Evolutionary conservation across 2,113 vertebrate genomes (phyloP), one percentile per base, ranked within the genome.

Genomic region (Urocolius indicus): DNA sequence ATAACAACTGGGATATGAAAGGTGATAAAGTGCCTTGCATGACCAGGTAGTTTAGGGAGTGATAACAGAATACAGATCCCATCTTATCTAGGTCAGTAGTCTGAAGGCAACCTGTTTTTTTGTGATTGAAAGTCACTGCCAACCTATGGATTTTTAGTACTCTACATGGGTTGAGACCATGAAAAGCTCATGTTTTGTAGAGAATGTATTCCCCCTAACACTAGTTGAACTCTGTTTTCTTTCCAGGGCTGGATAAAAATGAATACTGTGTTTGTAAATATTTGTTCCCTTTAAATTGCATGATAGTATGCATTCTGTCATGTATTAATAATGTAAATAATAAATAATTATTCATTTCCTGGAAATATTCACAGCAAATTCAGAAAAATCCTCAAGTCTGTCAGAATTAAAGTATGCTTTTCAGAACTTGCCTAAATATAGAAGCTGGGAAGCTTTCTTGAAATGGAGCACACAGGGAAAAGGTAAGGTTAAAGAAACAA

Each of bases 81-180:
- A 85, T 94, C 72, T 88, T 45, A 92, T 74, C 65, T 72, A 94
- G 43, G 57, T 81, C 76, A 81, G 48, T 65, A 57, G 19, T 86
- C 61, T 72, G 43, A 90, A 90, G 89, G 55, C 8, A 94, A 87
- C 54, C 34, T 52, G 21, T 12, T 16, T 89, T 88, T 80, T 89
- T 74, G 45, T 72, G 38, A 77, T 10, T 30, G 32, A 32, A 93
- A 94, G 27, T 84, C 68, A 75, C 72, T 90, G 14, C 46, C 73
- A 71, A 45, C 43, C 82, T 57, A 30, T 9, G 17, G 32, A 80
- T 32, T 84, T 94, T 75, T 66, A 82, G 58, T 66, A 57, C 24
- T 66, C 34, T 80, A 15, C 27, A 43, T 55, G 16, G 59, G 7
- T 12, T 80, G 58, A 93, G 19, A 63, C 18, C 10, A 78, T 16